phyloP scores from a whole-genome alignment of 2,113 vertebrate genomes.

The Diadophis punctatus region DNA sequence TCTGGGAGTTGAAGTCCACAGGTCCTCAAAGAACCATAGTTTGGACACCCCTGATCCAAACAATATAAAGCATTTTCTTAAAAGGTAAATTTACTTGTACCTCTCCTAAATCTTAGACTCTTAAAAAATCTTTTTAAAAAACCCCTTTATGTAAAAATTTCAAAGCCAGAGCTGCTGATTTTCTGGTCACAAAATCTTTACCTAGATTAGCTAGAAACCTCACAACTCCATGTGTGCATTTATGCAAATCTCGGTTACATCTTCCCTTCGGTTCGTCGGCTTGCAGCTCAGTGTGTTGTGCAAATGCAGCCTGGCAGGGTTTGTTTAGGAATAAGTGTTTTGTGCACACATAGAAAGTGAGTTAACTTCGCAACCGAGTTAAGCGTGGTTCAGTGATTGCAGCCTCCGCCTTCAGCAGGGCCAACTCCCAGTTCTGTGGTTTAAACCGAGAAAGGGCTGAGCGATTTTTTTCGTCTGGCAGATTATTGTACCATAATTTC shows the following conservation, averaged over 20 bases:
- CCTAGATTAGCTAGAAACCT: not conserved
- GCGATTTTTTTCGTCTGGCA: not conserved
- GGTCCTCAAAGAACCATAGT: too few species aligned
- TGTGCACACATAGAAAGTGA: not conserved
- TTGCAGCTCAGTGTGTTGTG: not conserved
- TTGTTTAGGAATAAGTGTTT: not conserved
- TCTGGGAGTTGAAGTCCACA: too few species aligned
- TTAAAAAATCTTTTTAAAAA: not conserved
- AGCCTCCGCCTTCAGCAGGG: not conserved
- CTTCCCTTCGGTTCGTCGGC: not conserved
- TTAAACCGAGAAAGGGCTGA: not conserved
- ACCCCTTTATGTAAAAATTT: not conserved
- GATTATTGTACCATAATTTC: not conserved
- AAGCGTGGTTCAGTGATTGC: not conserved
- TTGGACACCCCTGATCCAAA: not conserved
- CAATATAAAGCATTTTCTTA: not conserved
- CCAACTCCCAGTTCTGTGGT: not conserved
- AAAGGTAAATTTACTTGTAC: not conserved
- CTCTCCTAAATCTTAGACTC: not conserved
- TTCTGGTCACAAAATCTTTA: not conserved
- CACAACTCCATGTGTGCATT: not conserved
- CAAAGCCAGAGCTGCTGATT: not conserved
- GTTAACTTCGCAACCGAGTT: not conserved
- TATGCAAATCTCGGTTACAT: not conserved
- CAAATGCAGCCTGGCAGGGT: not conserved